A percentile compares a stretch with the other conserved stretches of the same genome.
phyloP scores from a whole-genome alignment of 1,140 invertebrate genomes.

The Drosophila cardini region DNA sequence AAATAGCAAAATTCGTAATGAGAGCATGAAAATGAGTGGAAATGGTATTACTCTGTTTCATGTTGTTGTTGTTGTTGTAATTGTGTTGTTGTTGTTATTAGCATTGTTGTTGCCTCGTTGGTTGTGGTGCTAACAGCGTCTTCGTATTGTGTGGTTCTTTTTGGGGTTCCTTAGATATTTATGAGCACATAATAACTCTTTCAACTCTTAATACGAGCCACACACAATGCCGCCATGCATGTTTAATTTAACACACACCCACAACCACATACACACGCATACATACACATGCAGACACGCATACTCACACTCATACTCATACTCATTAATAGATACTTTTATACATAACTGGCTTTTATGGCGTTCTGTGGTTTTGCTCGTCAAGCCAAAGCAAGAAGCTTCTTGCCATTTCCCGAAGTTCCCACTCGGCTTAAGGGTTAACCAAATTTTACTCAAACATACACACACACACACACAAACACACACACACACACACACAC shows the following conservation, averaged over 20 bases:
- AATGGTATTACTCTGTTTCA: slow-evolving; percentile 19
- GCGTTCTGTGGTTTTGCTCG: slow-evolving; percentile 27
- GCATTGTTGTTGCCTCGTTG: slow-evolving; percentile 3
- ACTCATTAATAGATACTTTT: slow-evolving; percentile 38
- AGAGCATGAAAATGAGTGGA: background rate
- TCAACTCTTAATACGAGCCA: slow-evolving; percentile 45
- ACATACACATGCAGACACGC: no score
- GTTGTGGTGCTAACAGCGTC: slow-evolving; percentile 7
- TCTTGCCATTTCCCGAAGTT: background rate
- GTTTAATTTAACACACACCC: slow-evolving; percentile 34
- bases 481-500: background rate
- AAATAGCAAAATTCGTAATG: slow-evolving; percentile 17
- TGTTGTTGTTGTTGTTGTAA: slow-evolving; percentile 5
- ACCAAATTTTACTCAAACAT: slow-evolving; percentile 19
- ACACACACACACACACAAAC: slow-evolving; percentile 1
- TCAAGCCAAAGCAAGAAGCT: background rate
- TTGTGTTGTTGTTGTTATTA: slow-evolving; percentile 14
- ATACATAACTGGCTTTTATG: slow-evolving; percentile 35
- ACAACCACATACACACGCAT: background rate
- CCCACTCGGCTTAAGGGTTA: slow-evolving; percentile 12
- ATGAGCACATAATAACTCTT: slow-evolving; percentile 68
- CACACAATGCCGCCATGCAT: slow-evolving; percentile 30
- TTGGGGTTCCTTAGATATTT: slow-evolving; percentile 45
- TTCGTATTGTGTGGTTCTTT: slow-evolving; percentile 7
- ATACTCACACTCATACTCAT: slow-evolving; percentile 9